Conservation (phyloP, 2,113 vertebrate species). For the Ondatra zibethicus region DNA sequence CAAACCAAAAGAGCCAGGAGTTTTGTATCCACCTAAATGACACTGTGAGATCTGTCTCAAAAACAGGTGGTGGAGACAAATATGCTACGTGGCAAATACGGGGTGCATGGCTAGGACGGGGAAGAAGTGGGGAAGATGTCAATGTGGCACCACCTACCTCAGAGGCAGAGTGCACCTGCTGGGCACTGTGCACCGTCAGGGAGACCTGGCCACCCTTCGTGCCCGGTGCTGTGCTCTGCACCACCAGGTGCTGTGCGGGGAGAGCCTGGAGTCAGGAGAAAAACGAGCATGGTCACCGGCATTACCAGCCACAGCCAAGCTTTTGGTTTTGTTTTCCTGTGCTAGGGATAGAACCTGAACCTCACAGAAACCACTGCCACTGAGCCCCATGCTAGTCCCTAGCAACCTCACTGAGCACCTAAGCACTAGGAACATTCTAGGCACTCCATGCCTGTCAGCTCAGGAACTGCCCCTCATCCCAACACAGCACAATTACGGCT, state of each 20-base stretch:
- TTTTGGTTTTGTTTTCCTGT: no score
- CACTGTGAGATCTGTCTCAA: not conserved
- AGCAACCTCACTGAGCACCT: no score
- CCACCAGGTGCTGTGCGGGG: conserved; percentile 81
- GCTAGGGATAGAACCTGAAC: not conserved
- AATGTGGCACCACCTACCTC: conserved; percentile 78
- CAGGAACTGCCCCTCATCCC: accelerated
- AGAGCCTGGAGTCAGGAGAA: conserved; percentile 43
- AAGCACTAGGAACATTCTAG: not conserved
- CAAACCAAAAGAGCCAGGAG: not conserved
- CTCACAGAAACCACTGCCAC: not conserved
- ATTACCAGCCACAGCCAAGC: not conserved
- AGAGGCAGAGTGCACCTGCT: conserved; percentile 83
- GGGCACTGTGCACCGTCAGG: conserved; percentile 78
- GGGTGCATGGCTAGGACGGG: not conserved
- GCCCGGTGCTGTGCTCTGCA: conserved; percentile 80
- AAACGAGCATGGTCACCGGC: not conserved
- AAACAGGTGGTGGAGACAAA: not conserved
- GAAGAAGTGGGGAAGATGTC: no score
- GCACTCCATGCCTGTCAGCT: not conserved
- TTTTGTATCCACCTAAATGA: not conserved
- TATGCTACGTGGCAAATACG: no score
- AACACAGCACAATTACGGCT: accelerated
- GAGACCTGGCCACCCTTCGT: conserved; percentile 81
- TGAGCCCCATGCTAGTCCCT: not conserved